Conservation (phyloP, 1,140 invertebrate genomes). For the Drosophila suzukii region DNA sequence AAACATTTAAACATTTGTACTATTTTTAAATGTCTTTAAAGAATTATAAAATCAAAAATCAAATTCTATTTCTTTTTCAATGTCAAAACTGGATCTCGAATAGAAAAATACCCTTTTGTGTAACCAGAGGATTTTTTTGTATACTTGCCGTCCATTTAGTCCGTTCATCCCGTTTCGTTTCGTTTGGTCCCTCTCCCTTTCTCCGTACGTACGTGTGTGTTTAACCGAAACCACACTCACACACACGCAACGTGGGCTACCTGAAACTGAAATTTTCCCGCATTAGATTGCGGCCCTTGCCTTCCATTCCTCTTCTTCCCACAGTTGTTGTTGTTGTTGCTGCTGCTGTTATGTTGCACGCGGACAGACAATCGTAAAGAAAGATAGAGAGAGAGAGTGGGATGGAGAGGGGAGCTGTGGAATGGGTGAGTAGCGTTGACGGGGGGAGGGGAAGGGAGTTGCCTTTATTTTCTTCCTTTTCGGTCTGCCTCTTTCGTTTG, state of each 20-base stretch:
- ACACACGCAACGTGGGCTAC: slow-evolving; percentile 51
- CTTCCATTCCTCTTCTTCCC: slow-evolving; percentile 22
- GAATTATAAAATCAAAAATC: not conserved
- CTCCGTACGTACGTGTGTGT: slow-evolving; percentile 16
- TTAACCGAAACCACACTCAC: slow-evolving; percentile 4
- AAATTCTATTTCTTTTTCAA: not conserved
- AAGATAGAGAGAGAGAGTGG: slow-evolving; percentile 12
- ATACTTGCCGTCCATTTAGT: slow-evolving; percentile 34
- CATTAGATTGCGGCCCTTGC: slow-evolving; percentile 68
- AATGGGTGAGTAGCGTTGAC: too few relatives aligned
- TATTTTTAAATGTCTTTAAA: too few relatives aligned
- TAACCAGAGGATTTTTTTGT: slow-evolving; percentile 17
- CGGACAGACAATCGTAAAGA: slow-evolving; percentile 55
- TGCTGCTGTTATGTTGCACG: slow-evolving; percentile 68
- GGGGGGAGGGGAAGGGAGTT: slow-evolving; percentile 4
- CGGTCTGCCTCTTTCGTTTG: slow-evolving; percentile 40
- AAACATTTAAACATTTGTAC: too few relatives aligned
- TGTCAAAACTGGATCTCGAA: not conserved
- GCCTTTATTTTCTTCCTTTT: slow-evolving; percentile 25
- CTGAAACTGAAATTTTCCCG: slow-evolving; percentile 81
- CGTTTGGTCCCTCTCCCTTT: slow-evolving; percentile 12
- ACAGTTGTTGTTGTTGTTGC: slow-evolving; percentile 45
- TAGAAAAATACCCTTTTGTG: slow-evolving; percentile 14
- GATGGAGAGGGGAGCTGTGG: slow-evolving; percentile 17
- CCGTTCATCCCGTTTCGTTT: slow-evolving; percentile 28